Evolutionary conservation across 2,888 invertebrate species (phyloP).

Genomic region (Electrophaes corylata): DNA sequence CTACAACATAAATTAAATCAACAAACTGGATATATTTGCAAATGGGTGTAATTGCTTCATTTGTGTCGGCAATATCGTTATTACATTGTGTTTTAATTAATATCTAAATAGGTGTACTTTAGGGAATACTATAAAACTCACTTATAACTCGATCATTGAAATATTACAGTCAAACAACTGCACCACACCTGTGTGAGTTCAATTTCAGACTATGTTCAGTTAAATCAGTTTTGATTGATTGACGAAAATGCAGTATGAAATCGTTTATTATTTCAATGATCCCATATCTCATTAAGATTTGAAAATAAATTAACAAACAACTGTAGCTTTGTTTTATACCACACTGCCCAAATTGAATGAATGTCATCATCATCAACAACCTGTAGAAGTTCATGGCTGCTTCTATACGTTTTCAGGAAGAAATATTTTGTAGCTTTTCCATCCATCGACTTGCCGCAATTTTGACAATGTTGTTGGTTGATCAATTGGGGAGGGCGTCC

Average conservation of each 20-base stretch:
- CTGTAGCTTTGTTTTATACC: not conserved
- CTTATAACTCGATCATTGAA: conserved; percentile 52
- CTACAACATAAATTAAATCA: conserved; percentile 46
- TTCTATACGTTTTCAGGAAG: no score
- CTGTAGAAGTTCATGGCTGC: no score
- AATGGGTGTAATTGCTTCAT: conserved; percentile 59
- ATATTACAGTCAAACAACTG: conserved; percentile 46
- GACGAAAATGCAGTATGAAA: conserved; percentile 33
- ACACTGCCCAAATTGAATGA: no score
- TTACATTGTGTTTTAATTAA: conserved; percentile 62
- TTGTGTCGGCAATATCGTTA: conserved; percentile 52
- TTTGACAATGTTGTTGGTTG: no score
- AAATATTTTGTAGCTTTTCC: no score
- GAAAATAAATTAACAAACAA: not conserved
- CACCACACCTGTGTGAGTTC: conserved; percentile 36
- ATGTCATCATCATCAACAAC: no score
- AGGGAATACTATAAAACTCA: conserved; percentile 42
- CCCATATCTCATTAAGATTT: conserved; percentile 6
- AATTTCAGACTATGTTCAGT: conserved; percentile 28
- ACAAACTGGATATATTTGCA: conserved; percentile 50
- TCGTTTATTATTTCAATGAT: conserved; percentile 13
- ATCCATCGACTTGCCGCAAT: no score
- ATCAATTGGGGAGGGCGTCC: no score
- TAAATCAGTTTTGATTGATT: conserved; percentile 35
- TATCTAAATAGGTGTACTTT: conserved; percentile 56